These are phyloP conservation scores for Gouania willdenowi DNA, from an alignment of 2,797 vertebrate genomes.

Conservation along the genomic window DNA sequence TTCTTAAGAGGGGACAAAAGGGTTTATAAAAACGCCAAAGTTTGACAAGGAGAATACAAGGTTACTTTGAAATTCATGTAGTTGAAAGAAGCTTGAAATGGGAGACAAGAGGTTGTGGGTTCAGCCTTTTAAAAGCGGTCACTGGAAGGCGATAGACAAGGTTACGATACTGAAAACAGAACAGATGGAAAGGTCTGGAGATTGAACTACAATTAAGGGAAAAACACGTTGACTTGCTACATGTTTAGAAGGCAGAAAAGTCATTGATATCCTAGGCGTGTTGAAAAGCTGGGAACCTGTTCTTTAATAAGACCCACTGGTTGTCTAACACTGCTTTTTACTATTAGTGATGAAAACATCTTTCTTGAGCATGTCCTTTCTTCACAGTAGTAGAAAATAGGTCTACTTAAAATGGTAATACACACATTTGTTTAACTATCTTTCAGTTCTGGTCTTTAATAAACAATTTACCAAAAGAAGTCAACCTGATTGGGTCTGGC, in stretches of 20 bases:
- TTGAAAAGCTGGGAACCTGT: too few species aligned
- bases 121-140: constrained; percentile 43
- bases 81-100: constrained; percentile 35
- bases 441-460: too few species aligned
- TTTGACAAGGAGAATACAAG: constrained; percentile 44
- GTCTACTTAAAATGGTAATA: too few species aligned
- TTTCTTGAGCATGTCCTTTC: too few species aligned
- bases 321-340: too few species aligned
- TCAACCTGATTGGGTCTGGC: too few species aligned
- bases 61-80: constrained; percentile 43
- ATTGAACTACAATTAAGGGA: constrained; percentile 18
- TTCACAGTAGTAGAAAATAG: too few species aligned
- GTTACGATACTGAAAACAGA: constrained; percentile 35
- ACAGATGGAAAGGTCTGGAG: constrained; percentile 38
- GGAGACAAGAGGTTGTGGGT: constrained; percentile 29
- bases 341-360: too few species aligned
- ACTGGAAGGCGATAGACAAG: constrained; percentile 35
- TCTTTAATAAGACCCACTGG: too few species aligned
- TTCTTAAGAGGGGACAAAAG: constrained; percentile 22
- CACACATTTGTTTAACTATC: too few species aligned
- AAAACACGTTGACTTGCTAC: constrained; percentile 10
- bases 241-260: constrained; percentile 6
- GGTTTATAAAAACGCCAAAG: constrained; percentile 24
- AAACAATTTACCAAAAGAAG: too few species aligned
- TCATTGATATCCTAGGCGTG: too few species aligned